Evolutionary conservation across 2,797 vertebrate genomes (phyloP).

Genomic region (Anniella stebbinsi): DNA sequence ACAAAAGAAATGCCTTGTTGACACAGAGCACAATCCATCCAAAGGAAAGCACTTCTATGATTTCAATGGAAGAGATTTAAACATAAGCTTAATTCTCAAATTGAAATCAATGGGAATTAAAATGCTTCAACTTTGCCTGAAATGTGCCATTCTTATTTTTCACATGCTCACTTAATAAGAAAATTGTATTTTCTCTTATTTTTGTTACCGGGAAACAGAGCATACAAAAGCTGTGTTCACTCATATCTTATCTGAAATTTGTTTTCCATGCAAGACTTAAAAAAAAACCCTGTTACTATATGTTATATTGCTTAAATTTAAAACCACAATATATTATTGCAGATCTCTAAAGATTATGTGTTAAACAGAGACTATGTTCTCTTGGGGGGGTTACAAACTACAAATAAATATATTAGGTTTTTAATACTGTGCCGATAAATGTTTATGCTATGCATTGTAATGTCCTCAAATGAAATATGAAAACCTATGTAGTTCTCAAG

Average conservation of each 20-base stretch:
- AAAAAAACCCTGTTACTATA: background rate
- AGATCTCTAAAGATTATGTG: conserved; percentile 11
- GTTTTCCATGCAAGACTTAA: background rate
- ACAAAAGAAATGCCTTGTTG: background rate
- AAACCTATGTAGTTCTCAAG: background rate
- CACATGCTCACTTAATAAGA: background rate
- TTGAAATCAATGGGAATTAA: background rate
- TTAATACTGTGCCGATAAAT: conserved; percentile 19
- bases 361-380: conserved; percentile 16
- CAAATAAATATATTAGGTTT: conserved; percentile 13
- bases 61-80: background rate
- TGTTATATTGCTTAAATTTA: conserved; percentile 17
- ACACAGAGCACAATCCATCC: background rate
- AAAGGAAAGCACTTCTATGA: background rate
- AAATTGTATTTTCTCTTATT: background rate
- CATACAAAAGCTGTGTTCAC: background rate
- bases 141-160: too few species aligned
- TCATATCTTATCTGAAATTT: background rate
- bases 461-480: conserved; percentile 39
- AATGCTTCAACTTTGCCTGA: background rate
- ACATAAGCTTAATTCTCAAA: background rate
- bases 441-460: conserved; percentile 2
- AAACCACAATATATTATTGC: background rate
- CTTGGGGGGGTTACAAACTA: conserved; percentile 7
- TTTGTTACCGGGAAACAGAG: background rate